Percentiles rank a stretch among this genome's conserved stretches.
Conservation (phyloP, 1,140 invertebrate species). For the Euglossa dilemma region DNA sequence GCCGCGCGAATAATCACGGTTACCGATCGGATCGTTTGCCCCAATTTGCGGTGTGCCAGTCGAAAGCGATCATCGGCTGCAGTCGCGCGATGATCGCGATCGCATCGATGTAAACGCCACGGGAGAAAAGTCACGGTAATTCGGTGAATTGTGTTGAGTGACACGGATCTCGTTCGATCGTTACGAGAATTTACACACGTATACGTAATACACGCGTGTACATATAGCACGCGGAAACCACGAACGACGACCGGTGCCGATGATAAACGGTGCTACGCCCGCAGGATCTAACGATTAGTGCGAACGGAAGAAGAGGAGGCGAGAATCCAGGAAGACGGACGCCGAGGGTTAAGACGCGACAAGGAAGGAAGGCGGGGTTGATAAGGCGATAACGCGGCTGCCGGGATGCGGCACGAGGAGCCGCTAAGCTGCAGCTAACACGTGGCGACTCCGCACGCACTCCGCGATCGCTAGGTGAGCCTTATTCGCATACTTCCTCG, state of each 20-base stretch:
- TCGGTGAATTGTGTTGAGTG: slow-evolving; percentile 68
- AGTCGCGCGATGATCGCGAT: slow-evolving; percentile 49
- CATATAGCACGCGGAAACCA: background rate
- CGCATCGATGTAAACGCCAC: slow-evolving; percentile 47
- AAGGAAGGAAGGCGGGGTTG: slow-evolving; percentile 24
- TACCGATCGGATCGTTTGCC: slow-evolving; percentile 12
- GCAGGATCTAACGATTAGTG: slow-evolving; percentile 9
- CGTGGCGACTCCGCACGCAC: slow-evolving; percentile 79
- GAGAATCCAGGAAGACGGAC: background rate
- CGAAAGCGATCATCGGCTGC: slow-evolving; percentile 6
- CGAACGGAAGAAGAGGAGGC: background rate
- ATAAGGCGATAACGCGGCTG: slow-evolving; percentile 66
- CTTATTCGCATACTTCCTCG: background rate
- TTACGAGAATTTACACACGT: background rate
- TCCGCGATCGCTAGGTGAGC: slow-evolving; percentile 78
- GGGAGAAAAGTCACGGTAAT: slow-evolving; percentile 24
- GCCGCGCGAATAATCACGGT: slow-evolving; percentile 1
- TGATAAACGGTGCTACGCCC: slow-evolving; percentile 20
- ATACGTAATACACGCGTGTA: too few relatives aligned
- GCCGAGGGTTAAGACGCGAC: slow-evolving; percentile 7
- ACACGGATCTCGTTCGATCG: slow-evolving; percentile 28
- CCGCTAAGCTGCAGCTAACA: slow-evolving; percentile 79
- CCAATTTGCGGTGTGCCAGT: background rate
- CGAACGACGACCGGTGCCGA: background rate
- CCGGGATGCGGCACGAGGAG: slow-evolving; percentile 81